Evolutionary conservation across 2,797 vertebrate genomes (phyloP).

Genomic region (Danio choprae): DNA sequence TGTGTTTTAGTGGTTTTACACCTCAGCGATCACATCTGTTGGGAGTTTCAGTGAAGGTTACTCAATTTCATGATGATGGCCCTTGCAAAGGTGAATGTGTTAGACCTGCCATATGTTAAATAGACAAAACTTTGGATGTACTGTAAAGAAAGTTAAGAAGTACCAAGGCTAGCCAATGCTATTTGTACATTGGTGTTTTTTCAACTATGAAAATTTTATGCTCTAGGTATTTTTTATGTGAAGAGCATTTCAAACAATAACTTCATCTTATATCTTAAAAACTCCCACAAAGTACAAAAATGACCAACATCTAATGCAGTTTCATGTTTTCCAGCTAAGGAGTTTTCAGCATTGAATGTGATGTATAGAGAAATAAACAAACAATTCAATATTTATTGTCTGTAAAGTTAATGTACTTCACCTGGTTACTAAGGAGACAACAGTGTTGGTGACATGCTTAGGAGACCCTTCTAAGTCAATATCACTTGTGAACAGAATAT

Average conservation of each 20-base stretch:
- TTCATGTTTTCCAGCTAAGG: background rate
- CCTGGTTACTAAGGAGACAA: background rate
- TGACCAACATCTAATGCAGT: background rate
- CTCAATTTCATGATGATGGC: conserved; percentile 5
- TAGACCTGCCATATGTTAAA: background rate
- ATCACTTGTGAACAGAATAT: background rate
- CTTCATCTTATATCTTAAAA: background rate
- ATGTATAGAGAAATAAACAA: background rate
- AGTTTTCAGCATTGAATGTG: background rate
- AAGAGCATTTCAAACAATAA: too few species aligned
- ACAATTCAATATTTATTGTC: background rate
- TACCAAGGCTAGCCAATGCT: background rate
- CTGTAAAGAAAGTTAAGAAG: background rate
- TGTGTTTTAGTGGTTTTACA: conserved; percentile 36
- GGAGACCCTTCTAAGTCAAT: background rate
- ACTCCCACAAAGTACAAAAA: background rate
- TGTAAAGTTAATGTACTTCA: background rate
- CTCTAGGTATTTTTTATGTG: background rate
- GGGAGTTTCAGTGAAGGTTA: background rate
- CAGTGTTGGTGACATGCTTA: background rate
- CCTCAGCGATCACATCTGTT: conserved; percentile 20
- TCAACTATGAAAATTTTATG: background rate
- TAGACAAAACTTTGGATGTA: background rate
- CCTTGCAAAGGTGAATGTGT: conserved; percentile 6
- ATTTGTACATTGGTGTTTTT: background rate